A percentile compares a stretch with the other conserved stretches of the same genome.
These are phyloP conservation scores for Telmatochromis sp. DNA, from an alignment of 2,113 vertebrate species.

Conservation along the genomic window DNA sequence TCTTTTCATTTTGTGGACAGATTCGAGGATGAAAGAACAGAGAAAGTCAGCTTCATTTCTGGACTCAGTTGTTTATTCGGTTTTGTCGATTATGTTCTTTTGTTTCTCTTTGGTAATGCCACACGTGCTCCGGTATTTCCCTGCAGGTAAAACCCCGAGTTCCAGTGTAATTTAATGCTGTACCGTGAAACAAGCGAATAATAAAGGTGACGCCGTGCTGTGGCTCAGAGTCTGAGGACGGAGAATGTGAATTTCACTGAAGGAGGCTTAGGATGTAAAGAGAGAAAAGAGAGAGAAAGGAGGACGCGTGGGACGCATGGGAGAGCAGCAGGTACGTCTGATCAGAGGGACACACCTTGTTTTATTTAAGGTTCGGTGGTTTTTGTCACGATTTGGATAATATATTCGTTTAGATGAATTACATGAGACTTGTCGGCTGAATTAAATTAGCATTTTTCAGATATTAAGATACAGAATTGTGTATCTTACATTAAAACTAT, in stretches of 20 bases:
- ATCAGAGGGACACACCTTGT: neutral
- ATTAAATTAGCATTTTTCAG: neutral
- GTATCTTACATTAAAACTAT: neutral
- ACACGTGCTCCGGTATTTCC: neutral
- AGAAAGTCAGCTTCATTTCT: neutral
- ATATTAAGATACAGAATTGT: neutral
- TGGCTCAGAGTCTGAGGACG: slow-evolving; percentile 1
- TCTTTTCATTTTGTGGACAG: neutral
- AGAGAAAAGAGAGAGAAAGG: neutral
- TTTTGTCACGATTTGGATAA: neutral
- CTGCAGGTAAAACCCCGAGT: slow-evolving; percentile 1
- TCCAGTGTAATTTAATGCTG: slow-evolving; percentile 24
- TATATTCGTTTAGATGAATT: neutral
- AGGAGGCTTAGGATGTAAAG: neutral
- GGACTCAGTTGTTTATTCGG: neutral
- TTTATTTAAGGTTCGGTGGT: neutral
- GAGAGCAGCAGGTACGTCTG: slow-evolving; percentile 45
- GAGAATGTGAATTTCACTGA: neutral
- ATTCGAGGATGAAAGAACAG: neutral
- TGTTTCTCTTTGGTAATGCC: neutral
- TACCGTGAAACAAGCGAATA: slow-evolving; percentile 21
- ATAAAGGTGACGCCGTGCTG: slow-evolving; percentile 38
- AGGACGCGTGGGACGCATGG: neutral
- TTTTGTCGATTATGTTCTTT: neutral
- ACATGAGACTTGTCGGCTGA: neutral